Evolutionary conservation across 2,797 vertebrate species (phyloP).

Genomic region (Danio jaintianensis): DNA sequence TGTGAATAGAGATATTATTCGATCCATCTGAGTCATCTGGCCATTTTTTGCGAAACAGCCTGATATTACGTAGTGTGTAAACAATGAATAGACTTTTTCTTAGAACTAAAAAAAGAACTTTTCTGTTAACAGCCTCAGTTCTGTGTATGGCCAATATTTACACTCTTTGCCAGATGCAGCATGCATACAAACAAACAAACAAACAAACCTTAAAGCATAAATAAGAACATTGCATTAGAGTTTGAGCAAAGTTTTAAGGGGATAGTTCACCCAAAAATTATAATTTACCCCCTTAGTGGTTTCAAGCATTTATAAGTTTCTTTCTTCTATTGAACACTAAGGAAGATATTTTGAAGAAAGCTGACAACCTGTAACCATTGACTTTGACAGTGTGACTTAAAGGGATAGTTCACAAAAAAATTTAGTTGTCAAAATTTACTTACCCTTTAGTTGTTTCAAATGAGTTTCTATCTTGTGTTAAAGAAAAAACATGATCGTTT

Average conservation of each 20-base stretch:
- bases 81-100: conserved; percentile 12
- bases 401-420: too few relatives aligned
- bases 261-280: too few relatives aligned
- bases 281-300: too few relatives aligned
- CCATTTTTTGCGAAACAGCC: conserved; percentile 18
- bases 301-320: too few relatives aligned
- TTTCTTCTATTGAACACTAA: too few relatives aligned
- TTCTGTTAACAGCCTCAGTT: background rate
- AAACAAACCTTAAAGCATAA: background rate
- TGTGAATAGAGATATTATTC: conserved; percentile 1
- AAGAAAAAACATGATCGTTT: too few relatives aligned
- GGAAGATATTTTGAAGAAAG: too few relatives aligned
- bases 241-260: conserved; percentile 29
- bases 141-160: background rate
- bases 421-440: too few relatives aligned
- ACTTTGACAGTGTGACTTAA: too few relatives aligned
- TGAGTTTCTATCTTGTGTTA: too few relatives aligned
- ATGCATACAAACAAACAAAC: background rate
- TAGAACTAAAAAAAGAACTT: background rate
- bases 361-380: too few relatives aligned
- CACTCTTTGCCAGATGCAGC: conserved; percentile 12
- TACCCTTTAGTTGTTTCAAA: too few relatives aligned
- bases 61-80: conserved; percentile 14
- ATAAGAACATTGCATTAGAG: background rate
- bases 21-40: conserved; percentile 1